Evolutionary conservation across 2,888 invertebrate genomes (phyloP).

Genomic region (Lapara coniferarum): DNA sequence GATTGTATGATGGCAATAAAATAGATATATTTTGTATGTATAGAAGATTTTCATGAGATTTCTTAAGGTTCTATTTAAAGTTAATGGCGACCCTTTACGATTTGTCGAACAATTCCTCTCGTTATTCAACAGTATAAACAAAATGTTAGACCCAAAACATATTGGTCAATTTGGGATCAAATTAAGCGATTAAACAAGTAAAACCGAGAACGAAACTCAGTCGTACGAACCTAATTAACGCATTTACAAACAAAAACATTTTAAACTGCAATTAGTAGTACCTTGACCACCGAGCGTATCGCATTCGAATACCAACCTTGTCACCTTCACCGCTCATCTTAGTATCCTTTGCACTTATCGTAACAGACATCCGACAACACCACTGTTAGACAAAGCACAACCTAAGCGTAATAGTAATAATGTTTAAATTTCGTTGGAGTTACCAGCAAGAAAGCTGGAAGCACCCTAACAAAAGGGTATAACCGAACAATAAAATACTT

Average conservation of each 20-base stretch:
- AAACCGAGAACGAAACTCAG: slow-evolving; percentile 33
- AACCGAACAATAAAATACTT: slow-evolving; percentile 78
- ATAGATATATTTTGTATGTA: too few species aligned
- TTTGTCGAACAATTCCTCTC: not conserved
- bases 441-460: slow-evolving; percentile 5
- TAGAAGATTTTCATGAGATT: too few species aligned
- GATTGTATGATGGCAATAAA: too few species aligned
- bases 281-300: not conserved
- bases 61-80: too few species aligned
- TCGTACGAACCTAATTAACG: slow-evolving; percentile 47
- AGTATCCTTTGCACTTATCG: not conserved
- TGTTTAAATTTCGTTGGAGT: slow-evolving; percentile 39
- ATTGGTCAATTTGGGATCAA: slow-evolving; percentile 16
- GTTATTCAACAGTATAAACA: not conserved
- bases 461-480: slow-evolving; percentile 60
- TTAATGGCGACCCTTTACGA: too few species aligned
- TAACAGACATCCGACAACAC: slow-evolving; percentile 25
- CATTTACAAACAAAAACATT: slow-evolving; percentile 66
- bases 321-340: not conserved
- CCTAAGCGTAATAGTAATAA: slow-evolving; percentile 36
- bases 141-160: not conserved
- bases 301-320: not conserved
- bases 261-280: slow-evolving; percentile 63
- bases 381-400: slow-evolving; percentile 37
- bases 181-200: slow-evolving; percentile 39